Percentiles rank a stretch among this genome's conserved stretches.
Conservation (phyloP, 92 coral and sea anemone genomes). For the Nematostella vectensis region DNA sequence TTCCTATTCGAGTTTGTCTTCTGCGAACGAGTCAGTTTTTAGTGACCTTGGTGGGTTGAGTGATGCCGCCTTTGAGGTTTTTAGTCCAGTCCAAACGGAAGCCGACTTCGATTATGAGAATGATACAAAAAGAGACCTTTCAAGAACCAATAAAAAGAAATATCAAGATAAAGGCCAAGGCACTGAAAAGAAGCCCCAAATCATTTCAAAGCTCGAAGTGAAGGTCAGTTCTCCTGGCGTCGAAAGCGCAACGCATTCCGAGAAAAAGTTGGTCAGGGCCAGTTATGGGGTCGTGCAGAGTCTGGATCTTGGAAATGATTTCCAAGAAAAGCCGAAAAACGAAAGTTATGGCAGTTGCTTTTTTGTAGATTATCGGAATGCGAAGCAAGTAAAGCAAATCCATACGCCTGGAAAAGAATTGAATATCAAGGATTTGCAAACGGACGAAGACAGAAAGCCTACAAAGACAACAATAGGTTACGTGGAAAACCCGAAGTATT, state of each 20-base stretch:
- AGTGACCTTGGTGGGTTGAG: constrained; percentile 20
- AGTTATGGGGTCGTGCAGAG: neutral
- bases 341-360: constrained; percentile 18
- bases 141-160: neutral
- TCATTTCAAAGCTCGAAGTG: neutral
- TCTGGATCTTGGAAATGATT: neutral
- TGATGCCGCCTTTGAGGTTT: constrained; percentile 19
- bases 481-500: neutral
- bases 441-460: neutral
- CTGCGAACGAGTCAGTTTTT: constrained; percentile 9
- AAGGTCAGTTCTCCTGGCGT: neutral
- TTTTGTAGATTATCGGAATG: constrained; percentile 10
- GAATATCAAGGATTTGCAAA: neutral
- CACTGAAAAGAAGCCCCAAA: neutral
- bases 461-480: neutral
- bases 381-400: neutral
- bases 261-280: no score
- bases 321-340: neutral
- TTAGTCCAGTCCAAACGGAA: neutral
- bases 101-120: neutral
- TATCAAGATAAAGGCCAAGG: no score
- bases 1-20: constrained; percentile 18
- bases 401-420: neutral
- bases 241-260: neutral
- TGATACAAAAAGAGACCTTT: neutral